Base-by-base conservation (phyloP, 35 echinoderm and acorn worm species). In the Ophiothrix spiculata region DNA sequence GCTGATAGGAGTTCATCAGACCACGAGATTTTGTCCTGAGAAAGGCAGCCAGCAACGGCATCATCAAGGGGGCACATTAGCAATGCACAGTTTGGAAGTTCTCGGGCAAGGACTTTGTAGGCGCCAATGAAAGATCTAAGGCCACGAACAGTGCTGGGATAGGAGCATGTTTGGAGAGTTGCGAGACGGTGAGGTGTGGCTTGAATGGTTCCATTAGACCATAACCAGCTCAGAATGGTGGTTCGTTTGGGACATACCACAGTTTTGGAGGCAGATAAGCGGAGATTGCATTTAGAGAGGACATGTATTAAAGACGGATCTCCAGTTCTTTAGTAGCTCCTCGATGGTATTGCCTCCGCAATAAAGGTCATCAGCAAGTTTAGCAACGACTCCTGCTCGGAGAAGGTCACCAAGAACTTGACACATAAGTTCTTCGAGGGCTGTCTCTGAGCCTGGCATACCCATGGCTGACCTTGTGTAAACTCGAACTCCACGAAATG, bases 101-200 rank as follows among this genome's bases (percentile, higher is more conserved):
- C 87, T 29, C 87, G 74, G 31, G 56, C 80, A 64, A 90, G 81
- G 23, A 91, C 90, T 75, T 91, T 87, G 39, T 93, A 93, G 23
- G 91, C 82, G 21, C 91, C 81, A 1, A 93, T 56, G 78, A 89
- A 89, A 16, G 91, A 89, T 33, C 86, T 75, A 40, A 93, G 32
- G 16, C 36, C 86, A 25, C 56, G 39, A 2, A 84, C 91, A 56
- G 42, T 93, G 25, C n/a, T 41, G 15, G 89, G 89, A 1, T 42
- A 75, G 15, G 35, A 2, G 45, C 82, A 80, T 49, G 89, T 76
- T 13, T 42, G 23, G 11, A 90, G 81, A 0, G 88, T 76, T 23
- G 90, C 83, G 33, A 81, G 33, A 25, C 84, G 83, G 38, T 86
- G 90, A 39, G 84, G 83, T 11, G 38, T 86, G 19, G 83, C 84